phyloP scores from a whole-genome alignment of 2,888 invertebrate genomes.

The Nemapogon koenigi region DNA sequence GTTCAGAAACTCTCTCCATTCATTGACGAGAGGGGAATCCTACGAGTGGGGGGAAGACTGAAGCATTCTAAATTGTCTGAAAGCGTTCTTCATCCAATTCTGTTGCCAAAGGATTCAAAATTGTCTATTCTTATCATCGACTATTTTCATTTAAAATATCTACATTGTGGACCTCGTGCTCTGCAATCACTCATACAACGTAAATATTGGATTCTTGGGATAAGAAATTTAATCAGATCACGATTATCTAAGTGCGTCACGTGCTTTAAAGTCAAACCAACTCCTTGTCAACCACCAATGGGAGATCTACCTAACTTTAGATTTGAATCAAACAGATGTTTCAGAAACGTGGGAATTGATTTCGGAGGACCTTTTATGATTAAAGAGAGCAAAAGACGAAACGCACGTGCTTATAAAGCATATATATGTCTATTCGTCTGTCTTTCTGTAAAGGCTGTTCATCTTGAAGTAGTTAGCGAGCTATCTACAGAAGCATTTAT shows the following conservation, averaged over 20 bases:
- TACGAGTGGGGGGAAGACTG: slow-evolving; percentile 8
- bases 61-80: neutral
- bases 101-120: slow-evolving; percentile 2
- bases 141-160: slow-evolving; percentile 5
- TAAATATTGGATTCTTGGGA: slow-evolving; percentile 8
- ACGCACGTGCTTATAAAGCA: slow-evolving; percentile 9
- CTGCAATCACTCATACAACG: slow-evolving; percentile 8
- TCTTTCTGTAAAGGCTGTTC: slow-evolving; percentile 18
- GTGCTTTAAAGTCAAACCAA: slow-evolving; percentile 9
- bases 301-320: slow-evolving; percentile 14
- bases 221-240: slow-evolving; percentile 4
- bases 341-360: slow-evolving; percentile 15
- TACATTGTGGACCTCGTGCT: slow-evolving; percentile 9
- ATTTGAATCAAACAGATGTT: slow-evolving; percentile 10
- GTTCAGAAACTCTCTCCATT: slow-evolving; percentile 6
- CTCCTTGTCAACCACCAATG: slow-evolving; percentile 12
- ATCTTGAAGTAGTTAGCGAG: slow-evolving; percentile 19
- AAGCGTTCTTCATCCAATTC: slow-evolving; percentile 1
- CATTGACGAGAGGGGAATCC: neutral
- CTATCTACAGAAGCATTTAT: slow-evolving; percentile 20
- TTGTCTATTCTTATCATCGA: slow-evolving; percentile 4
- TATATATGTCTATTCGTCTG: slow-evolving; percentile 16
- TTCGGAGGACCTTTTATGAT: slow-evolving; percentile 16
- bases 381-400: slow-evolving; percentile 10
- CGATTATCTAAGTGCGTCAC: slow-evolving; percentile 9